Base-by-base conservation (phyloP, 2,888 invertebrate genomes). In the Mactromeris polynyma region DNA sequence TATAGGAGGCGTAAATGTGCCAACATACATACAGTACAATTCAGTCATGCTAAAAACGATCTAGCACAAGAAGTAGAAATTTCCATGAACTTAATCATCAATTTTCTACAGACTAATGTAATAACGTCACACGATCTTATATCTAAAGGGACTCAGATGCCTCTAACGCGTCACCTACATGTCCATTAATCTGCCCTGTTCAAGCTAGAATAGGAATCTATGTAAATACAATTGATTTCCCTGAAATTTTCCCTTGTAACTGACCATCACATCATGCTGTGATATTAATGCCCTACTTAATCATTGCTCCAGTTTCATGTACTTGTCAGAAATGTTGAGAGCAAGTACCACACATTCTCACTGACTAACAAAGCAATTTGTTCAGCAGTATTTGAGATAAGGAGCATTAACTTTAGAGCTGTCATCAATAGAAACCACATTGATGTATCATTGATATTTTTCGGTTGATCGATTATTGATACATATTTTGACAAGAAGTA, bases 141-240 rank as follows among this genome's bases (percentile, higher is more conserved):
- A 73, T 36, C 9, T 36, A 33, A 33, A 36, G 73, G 73, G 36
- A 73, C 36, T 73, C 2, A 21, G 73, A 19, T 17, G 9, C 17
- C 31, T 26, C 19, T 73, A 36, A 73, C 36, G 17, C 73, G 19
- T 73, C 73, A 73, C 73, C 73, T 36, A 36, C 31, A 73, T 19
- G 33, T 36, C 73, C 36, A 73, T 36, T 73, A 73, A 36, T 36
- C 19, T 73, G 11, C 73, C 19, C 73, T 11, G 36, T 36, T 36
- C 33, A 73, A 73, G 36, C 73, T 19, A 73, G 73, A 36, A 73
- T 36, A 19, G 17, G 36, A 17, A 73, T 33, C 73, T 33, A 73
- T 73, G 73, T 73, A 73, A 73, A 73, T 73, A 73, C 36, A 73
- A 73, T 73, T 73, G 73, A 73, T 73, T 73, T 33, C 73, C 26